Evolutionary conservation across 1,140 invertebrate species (phyloP), one percentile per base, ranked within the genome.

Genomic region (Pogonomyrmex barbatus): DNA sequence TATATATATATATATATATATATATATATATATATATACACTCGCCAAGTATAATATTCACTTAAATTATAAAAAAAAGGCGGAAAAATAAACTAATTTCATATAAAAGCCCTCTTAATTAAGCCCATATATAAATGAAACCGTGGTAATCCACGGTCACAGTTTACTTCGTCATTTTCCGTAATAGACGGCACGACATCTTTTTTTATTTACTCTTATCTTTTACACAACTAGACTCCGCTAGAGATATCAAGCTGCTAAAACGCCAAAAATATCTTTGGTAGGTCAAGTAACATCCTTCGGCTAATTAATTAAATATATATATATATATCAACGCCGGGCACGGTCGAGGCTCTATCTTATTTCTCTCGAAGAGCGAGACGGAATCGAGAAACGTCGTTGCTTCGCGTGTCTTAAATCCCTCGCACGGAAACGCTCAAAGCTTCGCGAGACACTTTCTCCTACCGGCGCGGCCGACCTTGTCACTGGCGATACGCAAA

Each of bases 371-470:
- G 45, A 63, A 42, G 4, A n/a, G n/a, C n/a, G n/a, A n/a, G n/a
- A n/a, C 0, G 45, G 0, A 12, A 45, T 36, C 14, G 14, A 36
- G 10, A 52, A 45, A 24, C 24, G 24, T 24, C 4, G 17, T 56
- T 54, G 10, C 5, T 4, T 36, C 9, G 45, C 45, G 10, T n/a
- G 60, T 0, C 45, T 65, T 17, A 63, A 50, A 50, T 78, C 42
- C 33, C 42, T 78, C 33, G n/a, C 56, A 42, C 12, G 36, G 36
- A 76, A 68, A 50, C 24, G 65, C 2, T 12, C 17, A 24, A 33
- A 67, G 45, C 45, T 50, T 65, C 30, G 6, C 12, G 9, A 3
- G 45, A 65, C 17, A 78, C 76, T 78, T 78, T 65, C 45, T 78
- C 76, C 45, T 14, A 9, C 9, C 30, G 24, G 36, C 12, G 24